Conservation (phyloP, 1,140 invertebrate genomes). For the Bactericera cockerelli region DNA sequence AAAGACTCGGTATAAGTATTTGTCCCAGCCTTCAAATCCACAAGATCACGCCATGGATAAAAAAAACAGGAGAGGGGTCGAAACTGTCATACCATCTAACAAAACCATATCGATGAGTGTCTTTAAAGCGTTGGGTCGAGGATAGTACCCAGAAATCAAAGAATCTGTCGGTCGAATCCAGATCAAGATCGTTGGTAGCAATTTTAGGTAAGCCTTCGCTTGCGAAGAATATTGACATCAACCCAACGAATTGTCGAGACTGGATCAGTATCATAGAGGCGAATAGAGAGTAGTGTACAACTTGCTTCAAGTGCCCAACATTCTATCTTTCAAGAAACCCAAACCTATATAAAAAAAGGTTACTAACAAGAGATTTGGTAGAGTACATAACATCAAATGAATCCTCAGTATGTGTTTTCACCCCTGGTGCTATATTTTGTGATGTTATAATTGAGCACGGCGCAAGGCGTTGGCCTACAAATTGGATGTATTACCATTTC, state of each 20-base stretch:
- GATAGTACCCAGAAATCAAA: conserved; percentile 22
- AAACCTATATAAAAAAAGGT: conserved; percentile 20
- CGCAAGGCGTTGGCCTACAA: conserved; percentile 19
- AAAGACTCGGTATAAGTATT: conserved; percentile 8
- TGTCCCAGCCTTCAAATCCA: not conserved
- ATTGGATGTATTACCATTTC: conserved; percentile 23
- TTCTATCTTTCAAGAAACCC: conserved; percentile 19
- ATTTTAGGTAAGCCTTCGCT: conserved; percentile 16
- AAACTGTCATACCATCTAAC: conserved; percentile 10
- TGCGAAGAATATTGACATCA: conserved; percentile 20
- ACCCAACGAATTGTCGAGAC: conserved; percentile 22
- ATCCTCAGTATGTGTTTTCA: conserved; percentile 19
- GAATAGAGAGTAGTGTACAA: conserved; percentile 19
- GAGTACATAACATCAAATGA: conserved; percentile 18
- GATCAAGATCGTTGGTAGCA: conserved; percentile 20
- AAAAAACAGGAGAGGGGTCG: not conserved
- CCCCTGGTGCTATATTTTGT: conserved; percentile 22
- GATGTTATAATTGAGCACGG: conserved; percentile 17
- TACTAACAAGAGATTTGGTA: conserved; percentile 17
- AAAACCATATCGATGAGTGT: conserved; percentile 20
- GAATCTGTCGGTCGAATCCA: conserved; percentile 23
- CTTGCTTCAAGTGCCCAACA: conserved; percentile 20
- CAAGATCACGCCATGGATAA: conserved; percentile 12
- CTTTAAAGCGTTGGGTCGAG: conserved; percentile 21
- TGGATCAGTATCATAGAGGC: conserved; percentile 21